Base-by-base conservation (phyloP, 2,797 vertebrate genomes). In the Heterohyrax brucei region DNA sequence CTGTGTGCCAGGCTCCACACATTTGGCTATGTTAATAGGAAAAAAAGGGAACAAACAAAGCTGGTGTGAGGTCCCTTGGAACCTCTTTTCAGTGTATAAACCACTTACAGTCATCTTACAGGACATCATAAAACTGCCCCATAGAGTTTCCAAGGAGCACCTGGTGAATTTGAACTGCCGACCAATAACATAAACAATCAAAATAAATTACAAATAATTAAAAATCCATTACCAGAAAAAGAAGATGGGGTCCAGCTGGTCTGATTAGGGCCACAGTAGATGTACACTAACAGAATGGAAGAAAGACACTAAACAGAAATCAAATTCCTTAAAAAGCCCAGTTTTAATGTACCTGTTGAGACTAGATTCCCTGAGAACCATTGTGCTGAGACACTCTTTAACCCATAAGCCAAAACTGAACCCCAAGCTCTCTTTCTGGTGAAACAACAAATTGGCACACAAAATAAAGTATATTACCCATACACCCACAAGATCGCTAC, bases 201-300 rank as follows among this genome's bases (percentile, higher is more conserved):
- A 95, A 92, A 16, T 56, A 62, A 94, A 87, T 81, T 62, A 87
- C 12, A 73, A 94, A 76, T 50, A 76, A 81, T 90, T 26, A 83
- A 85, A 89, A 91, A n/a, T 13, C 26, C 62, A 19, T 39, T 53
- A 48, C 44, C 66, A 68, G 66, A 68, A 68, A 7, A 68, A 68
- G 12, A 12, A n/a, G 28, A 14, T 68, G 24, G 39, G 19, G n/a
- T 13, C n/a, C 68, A 72, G 14, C 68, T 72, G n/a, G 13, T 59
- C 56, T 59, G 16, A 39, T 72, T 16, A 72, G 7, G n/a, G 68
- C 3, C 30, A 72, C 14, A 33, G 33, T 7, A 70, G 19, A 16
- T 1, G 30, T 12, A 70, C 66, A 30, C 28, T 14, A 7, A n/a
- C 16, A 70, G 19, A 70, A 14, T n/a, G 66, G 14, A 4, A n/a